These are phyloP conservation scores for Centrocercus urophasianus DNA, from an alignment of 2,113 vertebrate species.

Conservation along the genomic window DNA sequence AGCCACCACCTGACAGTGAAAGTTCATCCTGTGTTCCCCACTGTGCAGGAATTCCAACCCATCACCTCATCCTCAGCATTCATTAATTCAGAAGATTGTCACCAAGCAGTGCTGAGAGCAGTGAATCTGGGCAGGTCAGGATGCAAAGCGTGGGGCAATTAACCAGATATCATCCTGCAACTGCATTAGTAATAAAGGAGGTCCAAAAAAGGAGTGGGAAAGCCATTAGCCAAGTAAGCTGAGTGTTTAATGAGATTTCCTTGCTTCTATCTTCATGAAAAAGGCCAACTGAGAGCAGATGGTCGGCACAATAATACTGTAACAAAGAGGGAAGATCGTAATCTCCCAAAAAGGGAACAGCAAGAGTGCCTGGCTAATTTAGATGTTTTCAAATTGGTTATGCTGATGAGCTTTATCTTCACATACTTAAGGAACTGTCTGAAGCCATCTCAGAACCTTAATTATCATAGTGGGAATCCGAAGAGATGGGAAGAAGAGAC, in stretches of 20 bases:
- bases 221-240: slow-evolving; percentile 32
- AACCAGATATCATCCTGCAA: slow-evolving; percentile 12
- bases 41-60: not conserved
- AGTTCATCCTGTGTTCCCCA: not conserved
- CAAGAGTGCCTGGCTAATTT: slow-evolving; percentile 37
- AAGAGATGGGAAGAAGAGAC: fast-evolving
- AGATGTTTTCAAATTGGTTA: slow-evolving; percentile 56
- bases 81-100: fast-evolving
- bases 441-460: not conserved
- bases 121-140: not conserved
- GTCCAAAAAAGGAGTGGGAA: not conserved
- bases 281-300: slow-evolving; percentile 66
- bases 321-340: slow-evolving; percentile 56
- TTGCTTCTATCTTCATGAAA: slow-evolving; percentile 15
- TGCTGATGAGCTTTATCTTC: slow-evolving; percentile 64
- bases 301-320: slow-evolving; percentile 37
- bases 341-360: slow-evolving; percentile 34
- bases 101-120: not conserved
- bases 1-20: not conserved
- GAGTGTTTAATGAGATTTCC: slow-evolving; percentile 57
- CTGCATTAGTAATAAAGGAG: slow-evolving; percentile 21
- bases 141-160: not conserved
- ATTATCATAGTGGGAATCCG: not conserved
- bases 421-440: not conserved
- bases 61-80: not conserved